These are phyloP conservation scores for Zelleria hepariella DNA, from an alignment of 2,888 invertebrate species.

Conservation along the genomic window DNA sequence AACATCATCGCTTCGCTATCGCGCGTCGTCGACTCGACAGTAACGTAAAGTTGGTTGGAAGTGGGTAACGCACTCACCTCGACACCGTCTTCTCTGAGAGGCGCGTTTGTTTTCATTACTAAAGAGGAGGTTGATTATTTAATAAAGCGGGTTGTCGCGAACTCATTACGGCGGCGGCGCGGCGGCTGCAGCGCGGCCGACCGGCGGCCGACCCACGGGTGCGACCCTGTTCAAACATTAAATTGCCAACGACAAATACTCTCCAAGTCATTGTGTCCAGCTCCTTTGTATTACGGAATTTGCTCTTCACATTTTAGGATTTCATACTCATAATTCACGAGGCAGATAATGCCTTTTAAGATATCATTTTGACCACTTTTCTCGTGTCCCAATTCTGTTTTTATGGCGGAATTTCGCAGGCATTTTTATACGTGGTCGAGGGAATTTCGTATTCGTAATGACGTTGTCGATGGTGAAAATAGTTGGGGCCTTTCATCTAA, in stretches of 20 bases:
- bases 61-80: neutral
- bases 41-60: neutral
- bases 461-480: neutral
- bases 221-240: conserved; percentile 3
- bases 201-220: neutral
- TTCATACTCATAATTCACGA: neutral
- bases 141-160: neutral
- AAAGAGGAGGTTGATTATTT: neutral
- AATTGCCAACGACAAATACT: conserved; percentile 2
- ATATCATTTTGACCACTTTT: neutral
- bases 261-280: neutral
- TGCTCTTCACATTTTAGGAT: neutral
- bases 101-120: neutral
- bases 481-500: neutral
- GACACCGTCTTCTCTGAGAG: neutral
- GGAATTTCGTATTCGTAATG: neutral
- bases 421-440: neutral
- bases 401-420: neutral
- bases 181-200: too few relatives aligned
- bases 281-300: neutral
- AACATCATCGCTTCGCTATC: neutral
- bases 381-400: neutral
- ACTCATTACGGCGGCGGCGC: neutral
- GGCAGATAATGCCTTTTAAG: neutral
- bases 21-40: neutral